phyloP scores from a whole-genome alignment of 2,888 invertebrate genomes.

The Callimorpha dominula region DNA sequence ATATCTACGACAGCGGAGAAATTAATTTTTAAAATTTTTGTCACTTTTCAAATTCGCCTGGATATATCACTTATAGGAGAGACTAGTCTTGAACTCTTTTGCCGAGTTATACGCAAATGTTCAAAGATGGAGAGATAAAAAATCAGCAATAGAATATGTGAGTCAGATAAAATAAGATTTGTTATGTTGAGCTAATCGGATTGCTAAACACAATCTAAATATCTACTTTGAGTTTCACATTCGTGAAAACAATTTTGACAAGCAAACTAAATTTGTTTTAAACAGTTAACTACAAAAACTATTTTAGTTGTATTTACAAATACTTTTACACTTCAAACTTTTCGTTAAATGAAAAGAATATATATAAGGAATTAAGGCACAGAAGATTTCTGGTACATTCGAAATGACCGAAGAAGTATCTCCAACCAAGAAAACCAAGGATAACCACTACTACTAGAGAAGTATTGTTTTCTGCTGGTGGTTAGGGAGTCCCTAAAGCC shows the following conservation, averaged over 20 bases:
- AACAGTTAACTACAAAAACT: no score
- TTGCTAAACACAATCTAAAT: neutral
- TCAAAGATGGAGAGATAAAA: neutral
- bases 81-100: neutral
- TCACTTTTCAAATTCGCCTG: neutral
- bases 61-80: neutral
- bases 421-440: neutral
- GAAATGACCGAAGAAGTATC: neutral
- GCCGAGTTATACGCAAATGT: neutral
- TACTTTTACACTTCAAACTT: neutral
- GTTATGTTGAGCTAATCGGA: neutral
- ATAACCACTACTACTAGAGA: neutral
- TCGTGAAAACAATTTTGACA: neutral
- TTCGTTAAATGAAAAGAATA: neutral
- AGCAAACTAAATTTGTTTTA: neutral
- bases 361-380: neutral
- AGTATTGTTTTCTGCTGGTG: no score
- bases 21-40: neutral
- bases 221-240: neutral
- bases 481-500: no score
- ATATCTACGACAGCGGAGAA: neutral
- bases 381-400: neutral
- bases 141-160: neutral
- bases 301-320: neutral
- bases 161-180: neutral